Conservation (phyloP, 2,888 invertebrate genomes). For the Agrilus biguttatus region DNA sequence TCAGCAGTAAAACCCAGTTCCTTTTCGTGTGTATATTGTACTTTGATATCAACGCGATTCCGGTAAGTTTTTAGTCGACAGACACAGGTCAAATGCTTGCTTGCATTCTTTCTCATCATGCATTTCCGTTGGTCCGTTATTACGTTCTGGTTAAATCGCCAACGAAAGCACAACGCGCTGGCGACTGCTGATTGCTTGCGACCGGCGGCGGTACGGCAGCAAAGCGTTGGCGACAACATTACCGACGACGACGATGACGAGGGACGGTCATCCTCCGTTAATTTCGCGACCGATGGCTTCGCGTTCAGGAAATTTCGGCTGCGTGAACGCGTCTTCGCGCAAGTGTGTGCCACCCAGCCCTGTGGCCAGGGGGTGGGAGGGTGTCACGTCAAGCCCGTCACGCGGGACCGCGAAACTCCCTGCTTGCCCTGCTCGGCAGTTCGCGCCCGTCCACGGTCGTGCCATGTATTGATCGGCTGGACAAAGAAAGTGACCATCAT, state of each 20-base stretch:
- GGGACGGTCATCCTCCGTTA: slow-evolving; percentile 13
- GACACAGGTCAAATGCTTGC: too few species aligned
- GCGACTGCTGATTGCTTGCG: too few species aligned
- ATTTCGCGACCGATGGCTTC: slow-evolving; percentile 12
- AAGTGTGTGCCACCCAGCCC: slow-evolving; percentile 19
- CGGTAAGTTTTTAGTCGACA: too few species aligned
- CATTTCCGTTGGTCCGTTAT: too few species aligned
- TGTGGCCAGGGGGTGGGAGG: slow-evolving; percentile 36
- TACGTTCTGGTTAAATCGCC: too few species aligned
- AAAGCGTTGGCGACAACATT: slow-evolving; percentile 10
- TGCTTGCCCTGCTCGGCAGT: slow-evolving; percentile 20
- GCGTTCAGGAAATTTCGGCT: slow-evolving; percentile 16
- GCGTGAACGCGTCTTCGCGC: slow-evolving; percentile 29
- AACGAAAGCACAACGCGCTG: too few species aligned
- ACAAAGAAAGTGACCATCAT: slow-evolving; percentile 40
- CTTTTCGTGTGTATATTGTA: too few species aligned
- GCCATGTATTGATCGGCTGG: slow-evolving; percentile 31
- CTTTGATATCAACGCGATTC: too few species aligned
- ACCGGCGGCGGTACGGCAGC: slow-evolving; percentile 12
- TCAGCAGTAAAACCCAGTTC: too few species aligned
- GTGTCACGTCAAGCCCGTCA: slow-evolving; percentile 44
- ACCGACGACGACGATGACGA: slow-evolving; percentile 8
- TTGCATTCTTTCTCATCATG: too few species aligned
- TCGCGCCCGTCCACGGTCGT: slow-evolving; percentile 20
- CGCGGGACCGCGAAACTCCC: slow-evolving; percentile 27